Evolutionary conservation across 2,797 vertebrate genomes (phyloP), one percentile per base, ranked within the genome.

Genomic region (Apogon hyalosoma): DNA sequence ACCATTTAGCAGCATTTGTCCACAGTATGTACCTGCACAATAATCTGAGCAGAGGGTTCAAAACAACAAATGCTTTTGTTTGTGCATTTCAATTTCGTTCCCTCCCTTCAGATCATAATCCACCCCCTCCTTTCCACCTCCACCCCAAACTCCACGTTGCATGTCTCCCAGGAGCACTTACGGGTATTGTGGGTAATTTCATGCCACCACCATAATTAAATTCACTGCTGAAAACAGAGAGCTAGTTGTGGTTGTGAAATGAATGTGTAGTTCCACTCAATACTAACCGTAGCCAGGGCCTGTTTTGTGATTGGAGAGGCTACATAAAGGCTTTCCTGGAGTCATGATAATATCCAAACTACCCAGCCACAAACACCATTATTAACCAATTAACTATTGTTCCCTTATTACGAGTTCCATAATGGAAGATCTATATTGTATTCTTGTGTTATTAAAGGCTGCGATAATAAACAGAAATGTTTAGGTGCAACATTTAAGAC

Each of bases 141-240:
- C 16, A 42, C 21, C 10, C 31, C 46, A 60, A 55, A 21, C 53
- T 24, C 66, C 38, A 10, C 12, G 49, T 43, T 21, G 46, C 53
- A 56, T 39, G 31, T 76, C 79, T 65, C 79, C 47, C 18, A 74
- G 79, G 80, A 84, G 41, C 63, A 75, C 79, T 81, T 79, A 79
- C 19, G 62, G 73, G 80, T 75, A 82, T 83, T 85, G 63, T 80
- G 78, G 75, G 78, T 80, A 76, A 82, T 88, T 80, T 65, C 60
- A 77, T 50, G 65, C 69, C 54, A 58, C 54, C 51, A 40, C 55
- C 55, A 57, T 84, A 86, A 90, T 86, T 88, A 75, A 60, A 73
- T 79, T 75, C 55, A 12, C 41, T 11, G 9, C 36, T 63, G 69
- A 57, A 72, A 82, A 75, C 15, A 6, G 19, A 59, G 72, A 69